A percentile compares a stretch with the other conserved stretches of the same genome.
Conservation (phyloP, 2,888 invertebrate species). For the Protonemura montana region DNA sequence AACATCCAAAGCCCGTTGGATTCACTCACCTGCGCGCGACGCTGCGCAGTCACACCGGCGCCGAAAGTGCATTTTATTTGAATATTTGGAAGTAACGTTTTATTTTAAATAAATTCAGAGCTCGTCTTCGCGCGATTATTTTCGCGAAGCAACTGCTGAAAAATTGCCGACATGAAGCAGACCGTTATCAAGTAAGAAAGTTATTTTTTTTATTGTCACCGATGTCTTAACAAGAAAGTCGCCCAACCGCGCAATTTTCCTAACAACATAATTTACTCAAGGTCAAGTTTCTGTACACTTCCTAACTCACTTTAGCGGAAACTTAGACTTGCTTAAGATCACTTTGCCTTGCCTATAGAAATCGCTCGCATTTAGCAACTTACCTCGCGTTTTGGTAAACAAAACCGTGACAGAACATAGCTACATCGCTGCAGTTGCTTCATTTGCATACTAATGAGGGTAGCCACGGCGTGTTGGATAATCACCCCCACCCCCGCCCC, state of each 20-base stretch:
- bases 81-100: no score
- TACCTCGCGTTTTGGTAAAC: not conserved
- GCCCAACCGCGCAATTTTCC: not conserved
- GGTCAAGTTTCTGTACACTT: not conserved
- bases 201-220: not conserved
- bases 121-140: not conserved
- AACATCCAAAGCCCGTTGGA: not conserved
- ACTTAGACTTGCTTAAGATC: no score
- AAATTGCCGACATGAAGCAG: slow-evolving; percentile 1
- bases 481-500: not conserved
- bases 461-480: not conserved
- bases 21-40: not conserved
- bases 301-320: no score
- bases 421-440: not conserved
- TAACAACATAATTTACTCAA: not conserved
- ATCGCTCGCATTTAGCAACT: no score
- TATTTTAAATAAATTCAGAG: not conserved
- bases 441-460: not conserved
- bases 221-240: not conserved
- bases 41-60: not conserved
- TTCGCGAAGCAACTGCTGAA: not conserved
- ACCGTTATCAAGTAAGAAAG: not conserved
- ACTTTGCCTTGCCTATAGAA: no score
- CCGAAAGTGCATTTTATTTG: not conserved
- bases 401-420: no score